Base-by-base conservation (phyloP, 2,888 invertebrate species). In the Hyppa rectilinea region DNA sequence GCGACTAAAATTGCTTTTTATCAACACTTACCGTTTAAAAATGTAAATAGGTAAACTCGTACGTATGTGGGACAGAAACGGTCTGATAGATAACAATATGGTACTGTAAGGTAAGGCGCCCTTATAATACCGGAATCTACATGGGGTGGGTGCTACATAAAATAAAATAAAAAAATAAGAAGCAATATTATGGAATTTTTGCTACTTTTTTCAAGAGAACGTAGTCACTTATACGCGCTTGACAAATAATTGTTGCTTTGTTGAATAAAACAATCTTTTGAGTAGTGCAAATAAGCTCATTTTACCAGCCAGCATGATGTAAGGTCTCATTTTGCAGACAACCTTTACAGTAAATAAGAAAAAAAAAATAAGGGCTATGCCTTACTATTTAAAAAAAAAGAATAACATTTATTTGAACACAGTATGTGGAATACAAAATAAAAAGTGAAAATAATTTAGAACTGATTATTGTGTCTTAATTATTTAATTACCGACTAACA, bases 1-100 rank as follows among this genome's bases (percentile, higher is more conserved):
- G 85, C 82, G 86, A 73, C 83, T 84, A 80, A 87, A 87, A 87
- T 87, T 82, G 82, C 79, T 83, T 83, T 84, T 88, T 87, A 88
- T 89, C 87, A 81, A 80, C 78, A 71, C 31, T 59, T 59, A 65
- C 38, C 47, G 43, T 80, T 81, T 73, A 66, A 72, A 75, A 71
- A 80, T 78, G 80, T 78, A 82, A 85, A 82, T 84, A 81, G 81
- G 74, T 65, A 75, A 55, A 64, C 50, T 38, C 49, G 58, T 47
- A 12, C 23, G n/a, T 60, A 26, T 56, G n/a, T 55, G 55, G 26
- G 23, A 29, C 36, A 55, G 52, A 69, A 58, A 43, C 34, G 50
- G 4, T 26, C 14, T 5, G 78, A 71, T 75, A 78, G 78, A 71
- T 75, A 78, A 29, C 3, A 17, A 40, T 66, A 10, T 47, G 50